A percentile compares a stretch with the other conserved stretches of the same genome.
phyloP scores from a whole-genome alignment of 2,888 invertebrate genomes.

The Cataglyphis rosenhaueri region DNA sequence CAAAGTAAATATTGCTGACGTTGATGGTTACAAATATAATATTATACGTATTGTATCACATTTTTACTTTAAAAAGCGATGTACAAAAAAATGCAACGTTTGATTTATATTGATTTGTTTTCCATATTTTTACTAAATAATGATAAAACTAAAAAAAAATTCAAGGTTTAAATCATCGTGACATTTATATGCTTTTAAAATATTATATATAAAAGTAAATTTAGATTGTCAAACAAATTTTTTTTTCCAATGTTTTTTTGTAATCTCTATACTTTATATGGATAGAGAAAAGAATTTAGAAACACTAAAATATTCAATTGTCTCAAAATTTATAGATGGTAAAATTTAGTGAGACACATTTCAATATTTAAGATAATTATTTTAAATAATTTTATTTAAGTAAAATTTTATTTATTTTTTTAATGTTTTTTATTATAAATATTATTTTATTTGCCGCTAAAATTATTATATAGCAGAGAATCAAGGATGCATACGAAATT shows the following conservation, averaged over 20 bases:
- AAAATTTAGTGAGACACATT: background rate
- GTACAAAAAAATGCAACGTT: constrained; percentile 6
- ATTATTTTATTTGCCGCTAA: background rate
- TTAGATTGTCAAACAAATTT: background rate
- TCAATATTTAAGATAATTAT: background rate
- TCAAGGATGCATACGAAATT: background rate
- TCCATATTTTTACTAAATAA: background rate
- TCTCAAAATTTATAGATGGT: background rate
- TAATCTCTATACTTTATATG: background rate
- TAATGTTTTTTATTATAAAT: background rate
- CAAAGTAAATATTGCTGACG: background rate
- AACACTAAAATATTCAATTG: background rate
- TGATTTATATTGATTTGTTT: constrained; percentile 19
- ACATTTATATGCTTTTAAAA: background rate
- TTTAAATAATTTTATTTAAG: background rate
- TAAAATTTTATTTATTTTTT: too few species aligned
- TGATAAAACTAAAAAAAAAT: constrained; percentile 21
- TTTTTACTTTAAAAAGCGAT: constrained; percentile 17
- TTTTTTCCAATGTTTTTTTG: background rate
- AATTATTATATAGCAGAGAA: background rate
- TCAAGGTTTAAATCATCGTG: background rate
- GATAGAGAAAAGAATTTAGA: background rate
- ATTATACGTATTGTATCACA: background rate
- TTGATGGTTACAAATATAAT: constrained; percentile 14
- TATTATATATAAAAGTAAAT: background rate